These are phyloP conservation scores for Aleiodes alternator DNA, from an alignment of 2,888 invertebrate species.

Conservation along the genomic window DNA sequence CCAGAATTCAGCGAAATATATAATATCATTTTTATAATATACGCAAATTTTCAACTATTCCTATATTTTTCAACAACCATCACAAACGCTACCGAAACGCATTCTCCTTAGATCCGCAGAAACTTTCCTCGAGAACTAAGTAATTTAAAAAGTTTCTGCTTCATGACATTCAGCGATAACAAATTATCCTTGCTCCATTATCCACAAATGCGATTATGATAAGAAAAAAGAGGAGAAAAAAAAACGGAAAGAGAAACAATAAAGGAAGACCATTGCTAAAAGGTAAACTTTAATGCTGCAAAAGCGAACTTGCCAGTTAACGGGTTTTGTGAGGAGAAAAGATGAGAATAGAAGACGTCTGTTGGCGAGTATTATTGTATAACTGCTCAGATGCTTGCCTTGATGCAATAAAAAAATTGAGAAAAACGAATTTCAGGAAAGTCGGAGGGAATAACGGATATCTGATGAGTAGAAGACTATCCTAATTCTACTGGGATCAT, in stretches of 20 bases:
- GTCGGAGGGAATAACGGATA: neutral
- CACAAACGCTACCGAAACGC: slow-evolving; percentile 41
- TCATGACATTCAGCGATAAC: slow-evolving; percentile 74
- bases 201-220: slow-evolving; percentile 75
- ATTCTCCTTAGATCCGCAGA: slow-evolving; percentile 52
- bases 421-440: neutral
- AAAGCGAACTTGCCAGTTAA: slow-evolving; percentile 59
- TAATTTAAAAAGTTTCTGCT: slow-evolving; percentile 75
- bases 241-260: slow-evolving; percentile 33
- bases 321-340: slow-evolving; percentile 26
- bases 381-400: neutral
- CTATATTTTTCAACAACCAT: slow-evolving; percentile 65
- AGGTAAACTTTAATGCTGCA: slow-evolving; percentile 67
- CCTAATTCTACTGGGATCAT: too few relatives aligned
- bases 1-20: neutral
- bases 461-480: too few relatives aligned
- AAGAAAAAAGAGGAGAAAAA: slow-evolving; percentile 70
- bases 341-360: slow-evolving; percentile 22
- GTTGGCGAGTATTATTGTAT: slow-evolving; percentile 24
- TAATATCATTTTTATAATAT: slow-evolving; percentile 55
- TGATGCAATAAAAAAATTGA: slow-evolving; percentile 7
- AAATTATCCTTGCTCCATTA: slow-evolving; percentile 75
- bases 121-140: slow-evolving; percentile 71
- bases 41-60: slow-evolving; percentile 66
- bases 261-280: slow-evolving; percentile 25